Evolutionary conservation across 2,888 invertebrate genomes (phyloP).

Genomic region (Scaptomyza reducta): DNA sequence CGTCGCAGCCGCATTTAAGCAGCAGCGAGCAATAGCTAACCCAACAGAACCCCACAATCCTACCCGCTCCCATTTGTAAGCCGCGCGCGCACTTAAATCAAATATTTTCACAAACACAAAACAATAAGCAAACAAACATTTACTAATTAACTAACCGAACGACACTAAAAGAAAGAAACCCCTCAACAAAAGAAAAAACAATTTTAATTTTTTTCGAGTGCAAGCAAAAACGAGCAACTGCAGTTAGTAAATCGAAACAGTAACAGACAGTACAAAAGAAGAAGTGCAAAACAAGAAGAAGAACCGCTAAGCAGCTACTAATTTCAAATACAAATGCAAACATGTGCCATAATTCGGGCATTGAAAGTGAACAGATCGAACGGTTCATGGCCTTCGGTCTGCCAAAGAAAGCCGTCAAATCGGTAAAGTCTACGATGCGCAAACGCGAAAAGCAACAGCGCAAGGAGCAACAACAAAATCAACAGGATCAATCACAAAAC

Average conservation of each 20-base stretch:
- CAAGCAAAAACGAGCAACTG: conserved; percentile 24
- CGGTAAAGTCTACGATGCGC: conserved; percentile 78
- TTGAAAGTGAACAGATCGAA: conserved; percentile 82
- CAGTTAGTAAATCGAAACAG: conserved; percentile 10
- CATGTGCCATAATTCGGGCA: conserved; percentile 82
- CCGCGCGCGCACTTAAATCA: conserved; percentile 38
- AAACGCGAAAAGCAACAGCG: conserved; percentile 72
- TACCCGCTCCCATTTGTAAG: conserved; percentile 10
- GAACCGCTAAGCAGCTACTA: conserved; percentile 28
- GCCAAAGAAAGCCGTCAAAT: conserved; percentile 82
- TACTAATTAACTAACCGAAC: conserved; percentile 50
- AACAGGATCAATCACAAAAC: conserved; percentile 36
- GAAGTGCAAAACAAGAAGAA: conserved; percentile 15
- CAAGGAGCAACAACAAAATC: conserved; percentile 32
- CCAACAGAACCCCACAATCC: conserved; percentile 11
- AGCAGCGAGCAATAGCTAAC: conserved; percentile 30
- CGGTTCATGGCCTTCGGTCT: conserved; percentile 82
- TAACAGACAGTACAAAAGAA: conserved; percentile 4
- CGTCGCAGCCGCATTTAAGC: conserved; percentile 45
- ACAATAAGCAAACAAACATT: conserved; percentile 11
- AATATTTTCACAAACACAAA: conserved; percentile 17
- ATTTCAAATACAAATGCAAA: conserved; percentile 63
- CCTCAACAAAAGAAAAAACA: conserved; percentile 11
- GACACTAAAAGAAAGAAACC: conserved; percentile 16
- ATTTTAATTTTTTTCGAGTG: conserved; percentile 47